Conservation (phyloP, 2,797 vertebrate genomes). For the Borostomias antarcticus region DNA sequence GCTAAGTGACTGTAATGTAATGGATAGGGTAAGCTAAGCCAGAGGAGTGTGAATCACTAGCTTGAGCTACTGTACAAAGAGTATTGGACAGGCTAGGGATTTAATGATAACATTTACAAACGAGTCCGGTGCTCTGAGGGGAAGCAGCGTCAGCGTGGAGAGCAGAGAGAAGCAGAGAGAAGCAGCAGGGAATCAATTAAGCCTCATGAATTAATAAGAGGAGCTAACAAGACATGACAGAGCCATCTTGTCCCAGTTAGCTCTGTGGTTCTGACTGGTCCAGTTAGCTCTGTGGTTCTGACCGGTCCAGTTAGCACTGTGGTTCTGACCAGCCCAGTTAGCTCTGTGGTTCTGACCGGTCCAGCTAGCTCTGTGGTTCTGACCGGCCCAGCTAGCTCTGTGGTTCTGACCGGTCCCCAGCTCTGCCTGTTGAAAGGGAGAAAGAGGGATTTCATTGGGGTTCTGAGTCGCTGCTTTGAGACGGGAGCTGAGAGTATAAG, state of each 20-base stretch:
- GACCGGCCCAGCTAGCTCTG: constrained; percentile 37
- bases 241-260: constrained; percentile 57
- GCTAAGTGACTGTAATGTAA: too few relatives aligned
- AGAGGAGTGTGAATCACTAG: too few relatives aligned
- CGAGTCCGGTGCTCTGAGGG: too few relatives aligned
- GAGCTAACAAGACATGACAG: constrained; percentile 62
- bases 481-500: constrained; percentile 30
- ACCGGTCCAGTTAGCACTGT: constrained; percentile 7
- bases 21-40: too few relatives aligned
- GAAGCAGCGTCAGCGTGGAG: too few relatives aligned
- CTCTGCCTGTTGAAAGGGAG: constrained; percentile 33
- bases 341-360: constrained; percentile 53
- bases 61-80: too few relatives aligned
- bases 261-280: constrained; percentile 52
- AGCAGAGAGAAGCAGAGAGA: constrained; percentile 9
- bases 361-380: constrained; percentile 28
- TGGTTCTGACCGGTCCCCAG: constrained; percentile 21
- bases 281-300: constrained; percentile 46
- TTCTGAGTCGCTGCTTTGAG: constrained; percentile 50
- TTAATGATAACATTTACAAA: too few relatives aligned
- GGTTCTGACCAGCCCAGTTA: constrained; percentile 44
- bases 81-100: too few relatives aligned
- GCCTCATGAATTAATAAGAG: constrained; percentile 67
- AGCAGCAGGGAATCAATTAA: constrained; percentile 36
- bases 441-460: constrained; percentile 32